Base-by-base conservation (phyloP, 2,113 vertebrate species). In the Psephotus haematonotus region DNA sequence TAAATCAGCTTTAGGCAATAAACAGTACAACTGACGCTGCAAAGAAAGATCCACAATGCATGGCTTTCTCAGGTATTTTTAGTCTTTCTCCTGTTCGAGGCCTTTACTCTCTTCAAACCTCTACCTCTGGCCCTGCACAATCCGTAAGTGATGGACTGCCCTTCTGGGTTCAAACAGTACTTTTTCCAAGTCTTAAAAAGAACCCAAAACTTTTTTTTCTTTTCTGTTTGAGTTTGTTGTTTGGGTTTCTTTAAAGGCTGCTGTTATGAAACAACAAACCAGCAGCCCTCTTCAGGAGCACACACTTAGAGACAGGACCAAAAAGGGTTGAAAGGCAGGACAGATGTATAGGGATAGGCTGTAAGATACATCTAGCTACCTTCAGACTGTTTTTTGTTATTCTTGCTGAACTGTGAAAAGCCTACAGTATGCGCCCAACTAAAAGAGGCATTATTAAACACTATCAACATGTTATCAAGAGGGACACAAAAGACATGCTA, bases 401-500 rank as follows among this genome's bases (percentile, higher is more conserved):
- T 63, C 18, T 28, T 85, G 13, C 53, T 88, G 75, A 86, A 80
- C 43, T 55, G 41, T 16, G 13, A 92, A 92, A 29, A 92, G 13
- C 7, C 18, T 49, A 57, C 3, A 47, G 43, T 91, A 49, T 62
- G 72, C 47, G 88, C 53, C 27, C 71, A 89, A 64, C 20, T 67
- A 72, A 76, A 84, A 71, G 33, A 60, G 11, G 7, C 35, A 88
- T 47, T 80, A 70, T 59, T 76, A 91, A 83, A 76, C 44, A 82
- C 31, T 80, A 59, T 63, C 41, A 81, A 39, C 33, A 47, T 8
- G 60, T 94, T 95, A 86, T 33, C 43, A 92, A 88, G 64, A 93
- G 77, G 49, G 39, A 88, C 81, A 94, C 82, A 82, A 84, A 91
- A 83, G 53, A 75, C 95, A 96, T 96, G 95, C 93, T 86, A 90